Evolutionary conservation across 2,888 invertebrate species (phyloP), one percentile per base, ranked within the genome.

Genomic region (Apoda limacodes): DNA sequence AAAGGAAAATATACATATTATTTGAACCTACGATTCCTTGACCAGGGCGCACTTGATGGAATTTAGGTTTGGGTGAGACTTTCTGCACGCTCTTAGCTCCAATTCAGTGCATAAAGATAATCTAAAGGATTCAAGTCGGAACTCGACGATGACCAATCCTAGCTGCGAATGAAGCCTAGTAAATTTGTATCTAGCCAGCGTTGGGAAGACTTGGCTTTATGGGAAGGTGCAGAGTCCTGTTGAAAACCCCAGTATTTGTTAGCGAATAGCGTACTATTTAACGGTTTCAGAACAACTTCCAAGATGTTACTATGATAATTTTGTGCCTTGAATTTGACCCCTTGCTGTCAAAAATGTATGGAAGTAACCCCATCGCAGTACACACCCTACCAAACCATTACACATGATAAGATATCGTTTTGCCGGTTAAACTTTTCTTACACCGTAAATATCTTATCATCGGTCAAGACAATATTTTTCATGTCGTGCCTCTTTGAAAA

Each of bases 121-220:
- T 34, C 32, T 33, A 37, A 33, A 9, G 30, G 32, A 27, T 35
- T 36, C 22, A 30, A 23, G 27, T 33, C 30, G 28, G 40, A 38
- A 37, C 30, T 40, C 35, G 34, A 35, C 21, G 29, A 34, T 20
- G 36, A 36, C 38, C 35, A 42, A 17, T 39, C 27, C 24, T 41
- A 28, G 23, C 32, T 32, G 24, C 36, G 27, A 17, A 37, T 35
- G 30, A 37, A 39, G 35, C 34, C 37, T n/a, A 32, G 30, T 26
- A 32, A 35, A 30, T 34, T 34, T 25, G 30, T 28, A 22, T 28
- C 22, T 13, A 40, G 30, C 40, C 34, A 36, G 28, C 28, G 19
- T 40, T 37, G 24, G 11, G 35, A 33, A 22, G 32, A 36, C 33
- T n/a, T 14, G 6, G 34, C 36, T 24, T 23, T 34, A 37, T 40